Evolutionary conservation across 2,888 invertebrate genomes (phyloP).

Genomic region (Drosophila nr. perissopoda): DNA sequence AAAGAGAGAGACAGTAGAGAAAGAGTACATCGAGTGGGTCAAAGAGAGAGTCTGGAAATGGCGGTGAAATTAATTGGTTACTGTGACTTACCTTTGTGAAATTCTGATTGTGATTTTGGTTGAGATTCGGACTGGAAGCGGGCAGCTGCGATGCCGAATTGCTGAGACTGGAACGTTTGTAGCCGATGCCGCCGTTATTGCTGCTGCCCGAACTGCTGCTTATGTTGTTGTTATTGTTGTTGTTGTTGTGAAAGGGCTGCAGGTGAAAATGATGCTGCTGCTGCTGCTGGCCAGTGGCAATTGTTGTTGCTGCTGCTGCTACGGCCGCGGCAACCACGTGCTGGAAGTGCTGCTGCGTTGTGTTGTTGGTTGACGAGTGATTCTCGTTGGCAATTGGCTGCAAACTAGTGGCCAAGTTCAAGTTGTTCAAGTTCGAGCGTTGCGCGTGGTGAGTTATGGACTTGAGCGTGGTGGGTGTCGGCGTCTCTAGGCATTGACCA

Average conservation of each 20-base stretch:
- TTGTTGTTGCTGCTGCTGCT: slow-evolving; percentile 71
- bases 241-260: slow-evolving; percentile 28
- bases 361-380: slow-evolving; percentile 31
- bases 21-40: slow-evolving; percentile 1
- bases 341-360: slow-evolving; percentile 60
- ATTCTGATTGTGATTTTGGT: slow-evolving; percentile 47
- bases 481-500: slow-evolving; percentile 83
- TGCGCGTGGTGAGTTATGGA: slow-evolving; percentile 18
- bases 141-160: slow-evolving; percentile 66
- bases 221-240: slow-evolving; percentile 38
- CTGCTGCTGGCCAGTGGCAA: slow-evolving; percentile 71
- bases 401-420: slow-evolving; percentile 36
- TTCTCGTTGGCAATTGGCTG: slow-evolving; percentile 47
- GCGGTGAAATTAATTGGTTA: slow-evolving; percentile 31
- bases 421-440: slow-evolving; percentile 19
- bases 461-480: slow-evolving; percentile 30
- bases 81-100: slow-evolving; percentile 65
- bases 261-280: slow-evolving; percentile 47
- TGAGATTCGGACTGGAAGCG: slow-evolving; percentile 43
- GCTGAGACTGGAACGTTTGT: slow-evolving; percentile 67
- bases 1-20: not conserved
- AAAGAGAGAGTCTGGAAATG: not conserved
- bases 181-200: slow-evolving; percentile 49
- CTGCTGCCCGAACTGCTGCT: slow-evolving; percentile 51
- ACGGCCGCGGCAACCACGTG: slow-evolving; percentile 75